phyloP scores from a whole-genome alignment of 1,140 invertebrate genomes.

The Pomacea maculata region DNA sequence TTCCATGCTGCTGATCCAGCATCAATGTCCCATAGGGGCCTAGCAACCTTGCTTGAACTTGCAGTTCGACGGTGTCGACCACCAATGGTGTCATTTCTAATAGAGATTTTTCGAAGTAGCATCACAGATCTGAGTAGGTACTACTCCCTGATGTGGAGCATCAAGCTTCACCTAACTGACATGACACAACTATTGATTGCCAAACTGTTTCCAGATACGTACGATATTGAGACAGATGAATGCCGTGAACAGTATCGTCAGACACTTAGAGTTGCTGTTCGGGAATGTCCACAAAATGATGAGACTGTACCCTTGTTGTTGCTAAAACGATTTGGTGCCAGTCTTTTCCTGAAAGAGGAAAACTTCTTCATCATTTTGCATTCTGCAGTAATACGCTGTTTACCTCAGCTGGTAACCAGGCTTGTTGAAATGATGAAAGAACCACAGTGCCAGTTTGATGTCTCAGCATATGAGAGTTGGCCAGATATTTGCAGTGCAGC shows the following conservation, averaged over 20 bases:
- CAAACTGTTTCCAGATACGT: not conserved
- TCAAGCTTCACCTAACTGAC: not conserved
- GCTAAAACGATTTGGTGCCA: constrained; percentile 6
- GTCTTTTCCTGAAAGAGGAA: not conserved
- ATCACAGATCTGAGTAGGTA: not conserved
- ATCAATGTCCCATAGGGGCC: not conserved
- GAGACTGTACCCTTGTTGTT: constrained; percentile 1
- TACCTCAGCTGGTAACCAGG: not conserved
- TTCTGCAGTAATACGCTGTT: not conserved
- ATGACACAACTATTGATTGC: not conserved
- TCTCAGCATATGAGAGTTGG: not conserved
- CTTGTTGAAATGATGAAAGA: not conserved
- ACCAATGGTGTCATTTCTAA: not conserved
- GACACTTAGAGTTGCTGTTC: not conserved
- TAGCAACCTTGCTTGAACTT: not conserved
- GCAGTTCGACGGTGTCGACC: not conserved
- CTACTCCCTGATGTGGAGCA: not conserved
- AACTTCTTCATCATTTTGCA: not conserved
- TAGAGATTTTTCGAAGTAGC: not conserved
- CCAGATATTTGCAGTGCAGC: not conserved
- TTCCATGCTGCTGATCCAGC: not conserved
- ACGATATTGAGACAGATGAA: not conserved
- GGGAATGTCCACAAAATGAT: not conserved
- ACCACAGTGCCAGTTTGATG: not conserved
- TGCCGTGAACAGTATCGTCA: not conserved